Conservation (phyloP, 2,113 vertebrate genomes). For the Xenotilapia caudafasciata region DNA sequence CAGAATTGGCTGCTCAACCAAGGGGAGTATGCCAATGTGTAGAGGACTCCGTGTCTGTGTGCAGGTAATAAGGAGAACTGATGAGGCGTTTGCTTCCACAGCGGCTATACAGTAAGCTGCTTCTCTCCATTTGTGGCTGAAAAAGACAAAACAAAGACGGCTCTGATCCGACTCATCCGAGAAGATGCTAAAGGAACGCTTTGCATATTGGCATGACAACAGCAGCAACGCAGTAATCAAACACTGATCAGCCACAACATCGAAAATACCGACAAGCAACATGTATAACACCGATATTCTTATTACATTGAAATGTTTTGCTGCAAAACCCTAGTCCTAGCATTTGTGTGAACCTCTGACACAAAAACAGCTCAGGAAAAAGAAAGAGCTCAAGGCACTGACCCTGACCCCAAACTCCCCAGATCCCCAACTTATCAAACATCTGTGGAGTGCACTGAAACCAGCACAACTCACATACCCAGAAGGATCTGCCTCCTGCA, state of each 20-base stretch:
- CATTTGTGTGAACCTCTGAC: not conserved
- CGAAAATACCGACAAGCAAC: not conserved
- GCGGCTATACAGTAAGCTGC: conserved; percentile 7
- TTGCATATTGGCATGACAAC: not conserved
- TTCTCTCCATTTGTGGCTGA: not conserved
- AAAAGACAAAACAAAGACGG: not conserved
- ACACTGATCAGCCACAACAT: not conserved
- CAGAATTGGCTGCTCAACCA: conserved; percentile 50
- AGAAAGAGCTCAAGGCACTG: not conserved
- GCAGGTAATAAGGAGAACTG: conserved; percentile 66
- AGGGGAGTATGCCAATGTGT: conserved; percentile 38
- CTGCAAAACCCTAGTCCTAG: not conserved
- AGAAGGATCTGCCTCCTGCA: not conserved
- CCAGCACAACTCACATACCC: not conserved
- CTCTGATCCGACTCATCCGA: not conserved
- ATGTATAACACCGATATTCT: not conserved
- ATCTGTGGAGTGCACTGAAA: not conserved
- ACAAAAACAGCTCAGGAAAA: not conserved
- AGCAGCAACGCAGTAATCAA: not conserved
- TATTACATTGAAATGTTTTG: not conserved
- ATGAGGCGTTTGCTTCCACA: conserved; percentile 50
- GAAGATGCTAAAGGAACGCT: not conserved
- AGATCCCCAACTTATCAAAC: not conserved
- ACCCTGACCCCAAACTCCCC: not conserved
- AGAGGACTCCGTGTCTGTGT: conserved; percentile 15